Conservation (phyloP, 1,140 invertebrate genomes). For the Glossosoma conforme region DNA sequence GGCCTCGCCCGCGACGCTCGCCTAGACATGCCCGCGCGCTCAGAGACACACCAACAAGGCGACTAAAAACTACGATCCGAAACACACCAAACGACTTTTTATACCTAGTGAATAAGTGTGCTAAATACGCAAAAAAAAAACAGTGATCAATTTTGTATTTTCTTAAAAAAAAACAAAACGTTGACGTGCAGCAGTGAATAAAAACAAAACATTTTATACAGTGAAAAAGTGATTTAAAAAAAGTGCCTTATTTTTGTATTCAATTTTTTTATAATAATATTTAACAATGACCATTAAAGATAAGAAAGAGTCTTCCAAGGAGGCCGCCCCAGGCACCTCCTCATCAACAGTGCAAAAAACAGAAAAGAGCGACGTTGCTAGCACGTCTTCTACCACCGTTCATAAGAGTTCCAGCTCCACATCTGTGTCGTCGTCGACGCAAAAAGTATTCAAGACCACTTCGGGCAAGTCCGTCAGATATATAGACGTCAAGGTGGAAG, state of each 20-base stretch:
- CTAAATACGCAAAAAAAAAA: conserved; percentile 5
- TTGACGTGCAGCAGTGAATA: conserved; percentile 1
- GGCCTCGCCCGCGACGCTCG: conserved; percentile 23
- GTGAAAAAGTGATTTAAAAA: not conserved
- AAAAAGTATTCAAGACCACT: conserved; percentile 41
- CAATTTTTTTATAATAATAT: not conserved
- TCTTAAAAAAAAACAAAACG: conserved; percentile 4
- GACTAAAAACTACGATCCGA: conserved; percentile 8
- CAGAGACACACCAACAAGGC: not conserved
- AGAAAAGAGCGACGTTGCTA: conserved; percentile 15
- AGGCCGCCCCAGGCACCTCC: conserved; percentile 2
- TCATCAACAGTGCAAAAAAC: conserved; percentile 5
- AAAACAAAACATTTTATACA: not conserved
- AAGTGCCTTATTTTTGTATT: conserved; percentile 22
- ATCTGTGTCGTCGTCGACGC: conserved; percentile 38
- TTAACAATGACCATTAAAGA: conserved; percentile 28
- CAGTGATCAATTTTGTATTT: conserved; percentile 15
- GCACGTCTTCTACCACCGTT: conserved; percentile 14
- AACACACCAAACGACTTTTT: conserved; percentile 13
- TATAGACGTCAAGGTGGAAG: conserved; percentile 50
- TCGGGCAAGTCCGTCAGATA: conserved; percentile 49
- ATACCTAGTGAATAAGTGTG: conserved; percentile 12
- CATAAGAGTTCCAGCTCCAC: conserved; percentile 32
- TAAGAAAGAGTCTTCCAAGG: conserved; percentile 22
- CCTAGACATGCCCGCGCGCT: not conserved